Evolutionary conservation across 1,140 invertebrate species (phyloP), one percentile per base, ranked within the genome.

Genomic region (Megalonaias nervosa): DNA sequence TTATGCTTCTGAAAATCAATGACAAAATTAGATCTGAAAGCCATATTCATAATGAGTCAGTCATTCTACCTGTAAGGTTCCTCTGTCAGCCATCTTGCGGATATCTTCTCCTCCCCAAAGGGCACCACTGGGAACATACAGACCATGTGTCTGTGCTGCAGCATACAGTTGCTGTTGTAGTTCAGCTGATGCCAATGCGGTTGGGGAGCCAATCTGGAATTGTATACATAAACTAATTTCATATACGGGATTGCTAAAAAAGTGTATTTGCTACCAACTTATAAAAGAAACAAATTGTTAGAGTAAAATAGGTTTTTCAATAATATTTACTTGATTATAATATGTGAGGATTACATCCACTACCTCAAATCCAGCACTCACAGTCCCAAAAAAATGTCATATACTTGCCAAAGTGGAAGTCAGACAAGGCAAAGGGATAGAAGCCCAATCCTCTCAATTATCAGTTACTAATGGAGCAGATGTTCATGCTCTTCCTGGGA

Each of bases 71-170:
- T 92, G 90, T 67, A 94, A 86, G n/a, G 90, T 92, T 64, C 91
- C 92, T 61, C 90, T 79, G 76, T 93, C 92, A 21, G 93, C 92
- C 93, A 94, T 93, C 85, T 92, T 92, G 79, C 92, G 85, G n/a
- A 94, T 93, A 82, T 94, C 94, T 79, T 93, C 91, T 12, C 89
- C 92, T 56, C 93, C 93, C 94, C 93, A 94, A 68, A 94, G 91
- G 19, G 94, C 93, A 58, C 94, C 93, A 79, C 89, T 90, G 5
- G 94, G 93, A 66, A 94, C 82, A 81, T 93, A 93, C 0, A 94
- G 74, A 67, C 91, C 89, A 85, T 92, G 91, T 17, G 76, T 74
- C 3, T 61, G 84, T 21, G 89, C 89, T 48, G 88, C 90, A 17
- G 65, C 38, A 23, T 85, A 74, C 12, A 93, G 82, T 56, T 78